Evolutionary conservation across 2,888 invertebrate genomes (phyloP).

Genomic region (Chrysolina americana): DNA sequence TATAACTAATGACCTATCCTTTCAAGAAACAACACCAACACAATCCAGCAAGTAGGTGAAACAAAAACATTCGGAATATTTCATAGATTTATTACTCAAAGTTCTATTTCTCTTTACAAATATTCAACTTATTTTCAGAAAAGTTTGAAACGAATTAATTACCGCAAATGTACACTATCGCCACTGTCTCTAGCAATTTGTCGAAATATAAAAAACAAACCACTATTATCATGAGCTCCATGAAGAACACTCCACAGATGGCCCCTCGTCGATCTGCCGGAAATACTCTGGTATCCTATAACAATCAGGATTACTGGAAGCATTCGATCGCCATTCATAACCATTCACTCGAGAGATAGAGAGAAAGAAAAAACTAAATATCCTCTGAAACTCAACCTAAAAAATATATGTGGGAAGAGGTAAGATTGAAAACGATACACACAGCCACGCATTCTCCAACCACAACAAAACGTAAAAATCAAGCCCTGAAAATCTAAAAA

Average conservation of each 20-base stretch:
- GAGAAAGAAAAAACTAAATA: conserved; percentile 21
- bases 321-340: conserved; percentile 35
- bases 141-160: conserved; percentile 5
- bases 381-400: conserved; percentile 3
- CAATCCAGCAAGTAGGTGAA: not conserved
- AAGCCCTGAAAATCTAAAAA: conserved; percentile 50
- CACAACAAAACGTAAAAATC: conserved; percentile 47
- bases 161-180: not conserved
- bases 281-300: conserved; percentile 53
- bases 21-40: not conserved
- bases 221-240: conserved; percentile 25
- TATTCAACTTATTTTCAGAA: not conserved
- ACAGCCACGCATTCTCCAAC: conserved; percentile 35
- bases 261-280: conserved; percentile 33
- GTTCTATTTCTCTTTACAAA: conserved; percentile 10
- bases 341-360: conserved; percentile 27
- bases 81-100: conserved; percentile 17
- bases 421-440: conserved; percentile 13
- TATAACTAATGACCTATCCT: not conserved
- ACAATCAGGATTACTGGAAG: conserved; percentile 55
- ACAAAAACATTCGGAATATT: not conserved
- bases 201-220: conserved; percentile 17
- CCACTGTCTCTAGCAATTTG: not conserved
- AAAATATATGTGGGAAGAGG: conserved; percentile 33
- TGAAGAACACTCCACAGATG: conserved; percentile 36